These are phyloP conservation scores for Neomorphus geoffroyi DNA, from an alignment of 2,797 vertebrate genomes.

Conservation along the genomic window DNA sequence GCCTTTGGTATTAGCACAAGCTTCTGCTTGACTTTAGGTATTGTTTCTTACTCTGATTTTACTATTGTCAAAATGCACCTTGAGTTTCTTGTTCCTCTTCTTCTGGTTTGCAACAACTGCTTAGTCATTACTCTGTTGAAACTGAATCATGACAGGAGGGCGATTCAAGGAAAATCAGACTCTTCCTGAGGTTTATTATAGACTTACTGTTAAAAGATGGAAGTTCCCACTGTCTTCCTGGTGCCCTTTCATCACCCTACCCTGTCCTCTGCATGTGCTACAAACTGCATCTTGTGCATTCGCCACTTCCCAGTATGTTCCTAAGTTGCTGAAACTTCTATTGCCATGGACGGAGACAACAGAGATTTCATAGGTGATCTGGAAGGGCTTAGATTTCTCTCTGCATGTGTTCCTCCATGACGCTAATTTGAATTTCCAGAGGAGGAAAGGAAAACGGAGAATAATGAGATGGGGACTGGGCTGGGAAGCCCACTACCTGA, in stretches of 20 bases:
- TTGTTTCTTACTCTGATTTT: not conserved
- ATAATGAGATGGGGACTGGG: not conserved
- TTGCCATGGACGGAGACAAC: accelerated
- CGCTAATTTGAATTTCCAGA: accelerated
- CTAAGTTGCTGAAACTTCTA: not conserved
- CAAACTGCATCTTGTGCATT: not conserved
- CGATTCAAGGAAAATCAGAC: not conserved
- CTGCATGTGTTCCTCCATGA: not conserved
- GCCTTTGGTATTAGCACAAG: not conserved
- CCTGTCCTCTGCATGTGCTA: accelerated
- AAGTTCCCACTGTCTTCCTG: not conserved
- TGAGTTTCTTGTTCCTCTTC: not conserved
- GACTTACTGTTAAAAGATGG: not conserved
- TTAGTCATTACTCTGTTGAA: not conserved
- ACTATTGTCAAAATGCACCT: not conserved
- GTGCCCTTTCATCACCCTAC: not conserved
- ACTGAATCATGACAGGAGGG: not conserved
- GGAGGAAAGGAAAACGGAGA: not conserved
- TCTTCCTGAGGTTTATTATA: not conserved
- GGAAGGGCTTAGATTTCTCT: not conserved
- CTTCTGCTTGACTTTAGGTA: not conserved
- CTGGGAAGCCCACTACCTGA: accelerated
- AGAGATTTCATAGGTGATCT: no score
- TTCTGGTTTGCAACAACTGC: not conserved
- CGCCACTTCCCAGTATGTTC: accelerated